Evolutionary conservation across 2,888 invertebrate genomes (phyloP).

Genomic region (Athetis lepigone): DNA sequence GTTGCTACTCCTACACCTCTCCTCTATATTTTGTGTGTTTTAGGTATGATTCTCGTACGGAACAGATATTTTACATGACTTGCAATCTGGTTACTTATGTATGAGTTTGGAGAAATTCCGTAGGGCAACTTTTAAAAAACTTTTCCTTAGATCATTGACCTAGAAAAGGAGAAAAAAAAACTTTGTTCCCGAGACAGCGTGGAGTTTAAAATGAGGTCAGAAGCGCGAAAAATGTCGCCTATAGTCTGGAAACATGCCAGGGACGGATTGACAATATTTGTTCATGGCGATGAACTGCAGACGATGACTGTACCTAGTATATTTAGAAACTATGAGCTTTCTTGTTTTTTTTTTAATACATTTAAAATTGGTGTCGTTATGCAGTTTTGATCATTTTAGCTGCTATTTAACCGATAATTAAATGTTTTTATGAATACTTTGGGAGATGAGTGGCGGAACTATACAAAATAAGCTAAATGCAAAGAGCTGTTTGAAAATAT

Average conservation of each 20-base stretch:
- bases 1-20: too few species aligned
- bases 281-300: constrained; percentile 77
- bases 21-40: too few species aligned
- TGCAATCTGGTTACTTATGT: too few species aligned
- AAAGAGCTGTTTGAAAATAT: too few species aligned
- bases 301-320: constrained; percentile 67
- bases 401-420: neutral
- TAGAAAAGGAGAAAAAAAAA: constrained; percentile 63
- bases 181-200: constrained; percentile 76
- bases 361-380: constrained; percentile 29
- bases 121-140: constrained; percentile 17
- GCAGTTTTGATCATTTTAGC: neutral
- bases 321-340: constrained; percentile 63
- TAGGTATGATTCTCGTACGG: too few species aligned
- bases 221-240: constrained; percentile 81
- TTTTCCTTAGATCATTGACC: constrained; percentile 62
- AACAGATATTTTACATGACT: too few species aligned
- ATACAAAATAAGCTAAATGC: too few species aligned
- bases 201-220: constrained; percentile 79
- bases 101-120: too few species aligned
- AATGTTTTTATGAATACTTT: neutral
- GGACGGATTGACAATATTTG: constrained; percentile 68
- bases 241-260: constrained; percentile 78
- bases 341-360: constrained; percentile 36
- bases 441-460: too few species aligned